Evolutionary conservation across 2,113 vertebrate genomes (phyloP), one percentile per base, ranked within the genome.

Genomic region (Solea senegalensis): DNA sequence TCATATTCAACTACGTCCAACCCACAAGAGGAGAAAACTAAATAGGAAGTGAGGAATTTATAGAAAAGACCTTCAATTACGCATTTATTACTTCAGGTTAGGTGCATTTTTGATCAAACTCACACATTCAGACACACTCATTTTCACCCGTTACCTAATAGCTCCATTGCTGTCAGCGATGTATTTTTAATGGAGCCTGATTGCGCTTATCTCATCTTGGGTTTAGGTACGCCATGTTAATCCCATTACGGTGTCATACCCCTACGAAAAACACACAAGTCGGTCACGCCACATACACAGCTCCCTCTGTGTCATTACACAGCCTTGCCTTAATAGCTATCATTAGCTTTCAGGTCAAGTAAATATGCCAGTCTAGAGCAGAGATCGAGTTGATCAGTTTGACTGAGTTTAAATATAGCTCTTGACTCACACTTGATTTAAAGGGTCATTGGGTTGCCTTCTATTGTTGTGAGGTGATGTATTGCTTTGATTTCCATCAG

Each of bases 191-290:
- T 87, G 71, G 76, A 56, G 48, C 53, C 75, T 89, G 78, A 80
- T 88, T 92, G 85, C 76, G 87, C 87, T 92, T 89, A 90, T 92
- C 90, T 91, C 76, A 86, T 76, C 90, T 87, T 85, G 83, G 83
- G 85, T 87, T 90, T 91, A 92, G 89, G 91, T 91, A 88, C 74
- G 83, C 71, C 77, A 74, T 87, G 86, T 80, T 90, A 92, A 93
- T 92, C 92, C 84, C 77, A 90, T 93, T 92, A 91, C 73, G n/a
- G 52, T 83, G 80, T 86, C 85, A 69, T 82, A 82, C 82, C 69
- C 86, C 72, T 74, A 82, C 81, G 72, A 82, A 90, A 21, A 90
- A 88, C 85, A 89, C 73, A 81, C 89, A 81, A 86, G 87, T 87
- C 52, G 61, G 80, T 90, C 85, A 88, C 76, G 54, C 72, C 55